Evolutionary conservation across 2,113 vertebrate species (phyloP), one percentile per base, ranked within the genome.

Genomic region (Melospiza melodia): DNA sequence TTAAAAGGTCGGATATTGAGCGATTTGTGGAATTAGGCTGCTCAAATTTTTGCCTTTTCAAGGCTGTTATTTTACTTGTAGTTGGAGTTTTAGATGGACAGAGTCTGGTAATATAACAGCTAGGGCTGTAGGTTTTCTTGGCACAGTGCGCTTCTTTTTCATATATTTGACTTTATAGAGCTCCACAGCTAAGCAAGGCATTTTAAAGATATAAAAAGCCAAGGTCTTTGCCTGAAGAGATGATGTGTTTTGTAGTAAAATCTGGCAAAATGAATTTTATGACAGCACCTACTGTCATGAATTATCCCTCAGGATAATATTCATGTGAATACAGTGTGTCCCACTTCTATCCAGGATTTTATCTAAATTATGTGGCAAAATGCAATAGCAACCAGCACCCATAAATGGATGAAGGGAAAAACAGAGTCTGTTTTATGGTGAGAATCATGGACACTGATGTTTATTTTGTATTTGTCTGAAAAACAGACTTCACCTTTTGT

Each of bases 331-430:
- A 4, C 8, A 20, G 5, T 12, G 1, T 28, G 31, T 67, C 62
- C 28, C 5, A 16, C 28, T 69, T 88, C 24, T 41, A 0, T 30
- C 22, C 23, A 55, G 37, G 5, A 9, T 46, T 89, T 68, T 5
- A 1, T 69, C 28, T 87, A 27, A 91, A 46, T 86, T 71, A 55
- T 16, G 3, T 66, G 48, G 4, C 46, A 66, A 86, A 88, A 37
- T 1, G 1, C 31, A 57, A 30, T 10, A 43, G 48, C 13, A 4
- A 28, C 6, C 12, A 10, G 18, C 43, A 9, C 20, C 18, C 4
- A 11, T 48, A 63, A 67, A 33, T 1, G 37, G 19, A 43, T 73
- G 27, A 15, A 22, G n/a, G n/a, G 15, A 19, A 17, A 65, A 63
- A 48, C 7, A 49, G 20, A 16, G 23, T 33, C 3, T 39, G 0